Base-by-base conservation (phyloP, 2,888 invertebrate genomes). In the Parascotia fuliginaria region DNA sequence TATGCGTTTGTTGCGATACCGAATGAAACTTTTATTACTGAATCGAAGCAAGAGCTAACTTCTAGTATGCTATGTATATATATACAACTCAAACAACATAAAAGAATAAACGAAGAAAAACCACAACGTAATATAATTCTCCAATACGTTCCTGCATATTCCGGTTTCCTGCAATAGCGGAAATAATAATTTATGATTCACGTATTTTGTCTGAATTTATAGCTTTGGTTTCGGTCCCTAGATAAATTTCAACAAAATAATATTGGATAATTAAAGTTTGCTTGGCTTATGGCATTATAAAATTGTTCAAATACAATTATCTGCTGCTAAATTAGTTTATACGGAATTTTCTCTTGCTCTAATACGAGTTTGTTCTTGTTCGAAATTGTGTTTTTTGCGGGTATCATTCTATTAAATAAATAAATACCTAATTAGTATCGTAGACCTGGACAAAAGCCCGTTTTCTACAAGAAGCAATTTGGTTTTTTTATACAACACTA, bases 121-220 rank as follows among this genome's bases (percentile, higher is more conserved):
- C 16, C 11, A 36, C 36, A 36, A 9, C 12, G 5, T n/a, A 28
- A n/a, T 6, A 13, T 22, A 13, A 48, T 14, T 28, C 13, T 37
- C 32, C 29, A 28, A 48, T 39, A 42, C 19, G 42, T 49, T 38
- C 13, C 42, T 44, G 29, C 44, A 27, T 34, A 29, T 55, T 50
- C 33, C 50, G 27, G 50, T 47, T 50, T 50, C 55, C 50, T 42
- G 45, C 43, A 53, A 53, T 19, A 22, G 44, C 59, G 68, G 62
- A 68, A 59, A 68, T 68, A 60, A 60, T 68, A 56, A 68, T 60
- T 65, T 60, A 68, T 52, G 47, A 37, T 54, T 13, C 53, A 55
- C 46, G 58, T 68, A 65, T 68, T 63, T 59, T 52, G 41, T 52
- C n/a, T 29, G 39, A 33, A 59, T 53, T 36, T 47, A 56, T 55